These are phyloP conservation scores for Delichon dasypus DNA, from an alignment of 2,797 vertebrate genomes.

Conservation along the genomic window DNA sequence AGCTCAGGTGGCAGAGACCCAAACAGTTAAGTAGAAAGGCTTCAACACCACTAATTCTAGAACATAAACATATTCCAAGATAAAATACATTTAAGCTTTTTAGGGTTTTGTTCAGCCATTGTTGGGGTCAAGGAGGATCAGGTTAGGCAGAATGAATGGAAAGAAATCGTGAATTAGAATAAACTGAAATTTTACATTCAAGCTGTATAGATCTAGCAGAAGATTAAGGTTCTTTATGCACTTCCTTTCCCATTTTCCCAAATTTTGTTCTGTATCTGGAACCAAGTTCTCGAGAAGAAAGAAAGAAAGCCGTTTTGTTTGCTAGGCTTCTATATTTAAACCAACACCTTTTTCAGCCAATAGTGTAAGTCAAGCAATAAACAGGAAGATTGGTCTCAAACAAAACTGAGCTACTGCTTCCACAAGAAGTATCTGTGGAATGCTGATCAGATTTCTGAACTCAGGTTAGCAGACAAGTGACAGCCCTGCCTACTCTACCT, in stretches of 20 bases:
- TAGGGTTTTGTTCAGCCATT: neutral
- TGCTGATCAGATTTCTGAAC: neutral
- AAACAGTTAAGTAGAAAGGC: neutral
- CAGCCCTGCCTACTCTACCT: neutral
- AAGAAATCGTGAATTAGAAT: neutral
- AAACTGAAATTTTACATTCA: neutral
- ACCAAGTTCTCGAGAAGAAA: neutral
- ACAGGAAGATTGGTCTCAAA: neutral
- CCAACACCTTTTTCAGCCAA: neutral
- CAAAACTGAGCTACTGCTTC: neutral
- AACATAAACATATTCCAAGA: neutral
- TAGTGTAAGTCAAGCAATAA: neutral
- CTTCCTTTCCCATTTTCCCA: neutral
- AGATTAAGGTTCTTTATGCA: neutral
- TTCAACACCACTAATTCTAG: neutral
- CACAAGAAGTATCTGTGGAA: neutral
- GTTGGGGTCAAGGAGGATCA: fast-evolving
- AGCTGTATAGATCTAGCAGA: neutral
- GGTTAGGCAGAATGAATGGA: neutral
- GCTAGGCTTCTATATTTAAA: neutral
- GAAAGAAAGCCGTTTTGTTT: neutral
- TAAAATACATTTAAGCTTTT: neutral
- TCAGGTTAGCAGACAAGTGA: neutral
- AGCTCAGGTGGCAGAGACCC: neutral
- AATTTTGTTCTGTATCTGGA: neutral